A percentile compares a stretch with the other conserved stretches of the same genome.
Evolutionary conservation across 1,140 invertebrate genomes (phyloP).

Genomic region (Drosophila tsacasi): DNA sequence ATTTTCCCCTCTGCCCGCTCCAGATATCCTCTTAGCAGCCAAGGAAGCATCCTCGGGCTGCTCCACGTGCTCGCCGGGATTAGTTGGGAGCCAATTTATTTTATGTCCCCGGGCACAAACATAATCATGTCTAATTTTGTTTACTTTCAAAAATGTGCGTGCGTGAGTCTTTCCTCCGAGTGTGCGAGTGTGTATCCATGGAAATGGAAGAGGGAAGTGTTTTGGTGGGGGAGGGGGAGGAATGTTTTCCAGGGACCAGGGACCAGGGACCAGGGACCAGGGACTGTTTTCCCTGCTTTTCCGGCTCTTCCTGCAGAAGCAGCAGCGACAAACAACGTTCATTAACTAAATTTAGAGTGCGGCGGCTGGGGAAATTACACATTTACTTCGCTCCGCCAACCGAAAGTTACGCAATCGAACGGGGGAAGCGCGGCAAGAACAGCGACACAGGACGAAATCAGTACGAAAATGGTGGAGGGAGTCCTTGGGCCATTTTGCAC

Average conservation of each 20-base stretch:
- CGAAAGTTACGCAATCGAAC: constrained; percentile 79
- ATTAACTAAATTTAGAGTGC: constrained; percentile 83
- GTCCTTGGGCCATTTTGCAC: constrained; percentile 70
- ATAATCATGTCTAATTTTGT: constrained; percentile 84
- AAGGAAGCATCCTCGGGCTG: neutral
- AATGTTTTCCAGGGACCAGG: constrained; percentile 23
- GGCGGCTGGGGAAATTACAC: constrained; percentile 77
- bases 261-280: constrained; percentile 11
- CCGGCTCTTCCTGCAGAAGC: constrained; percentile 32
- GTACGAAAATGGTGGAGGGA: constrained; percentile 26
- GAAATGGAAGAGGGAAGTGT: neutral
- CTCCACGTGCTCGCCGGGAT: constrained; percentile 75
- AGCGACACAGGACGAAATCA: constrained; percentile 58
- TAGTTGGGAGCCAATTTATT: constrained; percentile 84
- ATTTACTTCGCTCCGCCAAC: constrained; percentile 51
- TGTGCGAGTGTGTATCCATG: constrained; percentile 45
- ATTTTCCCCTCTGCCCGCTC: constrained; percentile 1
- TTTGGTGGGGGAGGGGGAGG: neutral
- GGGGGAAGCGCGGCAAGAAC: constrained; percentile 24
- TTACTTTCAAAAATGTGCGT: constrained; percentile 83
- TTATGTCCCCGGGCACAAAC: constrained; percentile 81
- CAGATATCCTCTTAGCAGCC: neutral
- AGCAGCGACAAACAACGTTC: constrained; percentile 59
- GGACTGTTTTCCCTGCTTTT: constrained; percentile 22
- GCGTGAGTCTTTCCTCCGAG: constrained; percentile 64